A percentile compares a stretch with the other conserved stretches of the same genome.
Evolutionary conservation across 2,797 vertebrate species (phyloP).

Genomic region (Liparis tanakae): DNA sequence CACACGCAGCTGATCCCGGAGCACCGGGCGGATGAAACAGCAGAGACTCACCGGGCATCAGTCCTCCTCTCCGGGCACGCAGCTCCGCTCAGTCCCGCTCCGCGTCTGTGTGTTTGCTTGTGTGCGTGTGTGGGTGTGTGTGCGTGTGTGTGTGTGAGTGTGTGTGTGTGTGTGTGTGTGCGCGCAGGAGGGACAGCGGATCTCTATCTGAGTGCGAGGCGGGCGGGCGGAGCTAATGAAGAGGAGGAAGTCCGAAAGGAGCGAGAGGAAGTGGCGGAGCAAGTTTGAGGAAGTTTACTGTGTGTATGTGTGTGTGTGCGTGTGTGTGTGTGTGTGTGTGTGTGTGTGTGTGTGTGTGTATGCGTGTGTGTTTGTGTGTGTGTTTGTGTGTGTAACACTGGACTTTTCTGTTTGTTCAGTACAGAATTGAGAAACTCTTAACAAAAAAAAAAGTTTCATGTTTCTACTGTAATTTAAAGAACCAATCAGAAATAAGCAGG

Average conservation of each 20-base stretch:
- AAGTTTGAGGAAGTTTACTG: conserved; percentile 62
- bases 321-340: conserved; percentile 19
- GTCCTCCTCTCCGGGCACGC: conserved; percentile 46
- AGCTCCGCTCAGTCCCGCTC: conserved; percentile 48
- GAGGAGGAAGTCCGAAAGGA: conserved; percentile 63
- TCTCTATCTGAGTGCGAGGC: conserved; percentile 30
- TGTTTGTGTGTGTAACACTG: not conserved
- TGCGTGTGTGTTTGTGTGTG: conserved; percentile 16
- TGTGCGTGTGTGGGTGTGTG: conserved; percentile 5
- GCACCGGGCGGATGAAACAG: not conserved
- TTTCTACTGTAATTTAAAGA: not conserved
- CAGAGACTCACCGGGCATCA: conserved; percentile 62
- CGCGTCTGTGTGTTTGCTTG: not conserved
- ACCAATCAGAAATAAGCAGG: conserved; percentile 5
- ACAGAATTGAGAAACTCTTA: conserved; percentile 27
- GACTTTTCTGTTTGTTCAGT: conserved; percentile 13
- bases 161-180: conserved; percentile 2
- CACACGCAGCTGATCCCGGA: conserved; percentile 1
- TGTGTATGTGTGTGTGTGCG: conserved; percentile 12
- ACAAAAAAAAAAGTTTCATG: not conserved
- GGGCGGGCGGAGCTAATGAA: conserved; percentile 48
- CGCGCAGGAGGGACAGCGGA: conserved; percentile 18
- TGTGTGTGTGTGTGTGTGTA: conserved; percentile 22
- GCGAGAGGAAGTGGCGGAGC: conserved; percentile 56
- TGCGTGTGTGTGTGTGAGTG: not conserved